Evolutionary conservation across 1,140 invertebrate species (phyloP).

Genomic region (Euborellia annulipes): DNA sequence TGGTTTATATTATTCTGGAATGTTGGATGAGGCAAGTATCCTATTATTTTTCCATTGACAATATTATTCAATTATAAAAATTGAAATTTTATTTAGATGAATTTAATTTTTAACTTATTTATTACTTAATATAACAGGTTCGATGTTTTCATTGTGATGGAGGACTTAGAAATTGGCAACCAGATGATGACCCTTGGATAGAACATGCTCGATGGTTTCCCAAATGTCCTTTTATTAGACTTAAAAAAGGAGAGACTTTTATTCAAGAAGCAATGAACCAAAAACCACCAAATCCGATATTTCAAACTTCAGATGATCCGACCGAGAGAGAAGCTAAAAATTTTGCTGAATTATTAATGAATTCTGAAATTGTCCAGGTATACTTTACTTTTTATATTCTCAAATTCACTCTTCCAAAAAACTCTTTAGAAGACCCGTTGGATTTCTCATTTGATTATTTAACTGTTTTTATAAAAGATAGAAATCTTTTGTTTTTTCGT

Average conservation of each 20-base stretch:
- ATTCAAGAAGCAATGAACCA: no score
- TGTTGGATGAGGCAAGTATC: neutral
- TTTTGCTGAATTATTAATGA: conserved; percentile 15
- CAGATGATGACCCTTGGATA: conserved; percentile 69
- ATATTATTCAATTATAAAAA: neutral
- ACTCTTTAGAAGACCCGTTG: no score
- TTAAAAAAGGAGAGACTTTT: conserved; percentile 50
- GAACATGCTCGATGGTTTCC: conserved; percentile 86
- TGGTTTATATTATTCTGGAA: conserved; percentile 61
- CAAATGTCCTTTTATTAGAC: conserved; percentile 57
- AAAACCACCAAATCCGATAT: no score
- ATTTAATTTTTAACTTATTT: neutral
- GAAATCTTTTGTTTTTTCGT: no score
- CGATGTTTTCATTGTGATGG: conserved; percentile 86
- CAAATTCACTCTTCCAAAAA: no score
- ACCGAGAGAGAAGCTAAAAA: no score
- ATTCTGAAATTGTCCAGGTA: conserved; percentile 16
- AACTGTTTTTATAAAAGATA: no score
- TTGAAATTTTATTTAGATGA: neutral
- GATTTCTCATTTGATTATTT: no score
- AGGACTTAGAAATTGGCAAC: conserved; percentile 70
- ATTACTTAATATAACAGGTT: no score
- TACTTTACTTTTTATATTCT: no score
- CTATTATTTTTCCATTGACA: conserved; percentile 3
- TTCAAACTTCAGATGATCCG: no score